Evolutionary conservation across 2,888 invertebrate species (phyloP), one percentile per base, ranked within the genome.

Genomic region (Magallana nippona): DNA sequence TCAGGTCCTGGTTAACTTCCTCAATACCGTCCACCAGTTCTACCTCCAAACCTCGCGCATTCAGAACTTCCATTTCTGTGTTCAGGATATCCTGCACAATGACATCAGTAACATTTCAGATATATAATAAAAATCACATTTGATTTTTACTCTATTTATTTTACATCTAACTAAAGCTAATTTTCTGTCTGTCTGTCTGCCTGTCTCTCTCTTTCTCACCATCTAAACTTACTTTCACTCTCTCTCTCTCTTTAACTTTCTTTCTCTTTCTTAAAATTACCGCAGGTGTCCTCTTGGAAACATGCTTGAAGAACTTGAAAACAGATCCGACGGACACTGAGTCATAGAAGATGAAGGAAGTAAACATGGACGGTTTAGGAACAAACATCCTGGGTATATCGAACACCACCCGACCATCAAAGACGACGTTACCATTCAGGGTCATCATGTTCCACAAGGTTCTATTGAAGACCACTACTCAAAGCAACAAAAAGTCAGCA

Each of bases 341-440:
- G 22, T 27, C 71, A 71, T 71, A 71, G 22, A 71, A 71, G 22
- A 22, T 22, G 32, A 71, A 71, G 1, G 71, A 22, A 22, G 32
- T 32, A 32, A 22, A 27, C 71, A 22, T 11, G 22, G 71, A 27
- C 1, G 27, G 71, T 27, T 71, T 71, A 15, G 71, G 71, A 3
- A 71, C 27, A 71, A 71, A 27, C 71, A 71, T 71, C 32, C 27
- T 71, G 15, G 71, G 71, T 22, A 71, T 32, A 22, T 71, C 32
- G 19, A 71, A 13, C 13, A 27, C 13, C 13, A 71, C 27, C 11
- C 32, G 22, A 27, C 71, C 71, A 27, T 71, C 71, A 71, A 27
- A 71, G 71, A 71, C 32, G 71, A 71, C 71, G 71, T 71, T 71
- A 15, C 71, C 71, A 27, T 71, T 71, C 27, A 71, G 27, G 2